phyloP scores from a whole-genome alignment of 2,888 invertebrate species.

The Tanypteryx hageni region DNA sequence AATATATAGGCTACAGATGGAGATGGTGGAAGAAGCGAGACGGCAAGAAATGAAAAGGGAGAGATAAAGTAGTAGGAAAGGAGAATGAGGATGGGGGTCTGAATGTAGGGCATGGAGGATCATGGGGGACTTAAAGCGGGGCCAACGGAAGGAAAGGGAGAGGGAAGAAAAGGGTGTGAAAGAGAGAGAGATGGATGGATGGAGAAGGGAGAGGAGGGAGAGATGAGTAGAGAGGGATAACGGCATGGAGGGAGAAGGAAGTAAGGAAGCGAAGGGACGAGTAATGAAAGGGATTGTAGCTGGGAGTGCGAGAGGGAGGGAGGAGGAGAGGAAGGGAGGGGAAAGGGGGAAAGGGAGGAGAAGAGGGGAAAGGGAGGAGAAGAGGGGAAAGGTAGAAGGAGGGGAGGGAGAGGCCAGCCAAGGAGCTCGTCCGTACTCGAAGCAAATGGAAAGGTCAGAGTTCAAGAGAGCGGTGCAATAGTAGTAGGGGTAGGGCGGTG shows the following conservation, averaged over 20 bases:
- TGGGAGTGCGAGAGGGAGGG: neutral
- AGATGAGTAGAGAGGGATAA: neutral
- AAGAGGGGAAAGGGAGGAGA: neutral
- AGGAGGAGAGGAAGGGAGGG: neutral
- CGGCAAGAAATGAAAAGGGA: neutral
- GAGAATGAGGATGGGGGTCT: neutral
- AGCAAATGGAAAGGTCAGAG: neutral
- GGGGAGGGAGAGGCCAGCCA: neutral
- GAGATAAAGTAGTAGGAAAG: neutral
- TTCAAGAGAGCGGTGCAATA: neutral
- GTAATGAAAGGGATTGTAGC: too few relatives aligned
- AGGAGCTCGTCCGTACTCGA: neutral
- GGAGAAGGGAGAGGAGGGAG: constrained; percentile 1
- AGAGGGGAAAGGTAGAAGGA: neutral
- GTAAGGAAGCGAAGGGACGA: neutral
- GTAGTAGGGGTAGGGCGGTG: neutral
- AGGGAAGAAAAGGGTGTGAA: neutral
- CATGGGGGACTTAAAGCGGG: neutral
- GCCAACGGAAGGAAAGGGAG: constrained; percentile 17
- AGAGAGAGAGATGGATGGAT: neutral
- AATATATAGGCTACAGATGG: neutral
- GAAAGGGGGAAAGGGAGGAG: neutral
- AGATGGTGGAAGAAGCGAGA: neutral
- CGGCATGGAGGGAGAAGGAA: neutral
- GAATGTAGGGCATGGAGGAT: neutral